Evolutionary conservation across 1,140 invertebrate species (phyloP), one percentile per base, ranked within the genome.

Genomic region (Vollenhovia emeryi): DNA sequence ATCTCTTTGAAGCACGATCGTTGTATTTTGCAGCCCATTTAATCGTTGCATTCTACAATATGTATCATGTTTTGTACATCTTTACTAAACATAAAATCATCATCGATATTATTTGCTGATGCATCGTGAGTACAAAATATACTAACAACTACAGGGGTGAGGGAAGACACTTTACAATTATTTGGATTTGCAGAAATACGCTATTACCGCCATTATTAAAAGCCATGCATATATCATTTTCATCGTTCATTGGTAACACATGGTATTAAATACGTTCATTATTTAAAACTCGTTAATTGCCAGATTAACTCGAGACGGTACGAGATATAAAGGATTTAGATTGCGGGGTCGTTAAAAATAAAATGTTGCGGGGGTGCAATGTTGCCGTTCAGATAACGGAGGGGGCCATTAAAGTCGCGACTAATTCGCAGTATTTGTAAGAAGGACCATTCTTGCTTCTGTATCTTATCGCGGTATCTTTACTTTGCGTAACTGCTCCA

Each of bases 351-450:
- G n/a, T 57, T 57, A 45, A 73, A 73, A 73, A 82, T 73, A 82
- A 82, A 82, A 82, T 68, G 66, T 73, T 79, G 15, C 30, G 13
- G 36, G n/a, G 8, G 11, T 24, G 21, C 36, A 33, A 24, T 57
- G 78, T n/a, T 36, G 13, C 33, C 57, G 57, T 84, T 84, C 15
- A 55, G 71, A 84, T 84, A 84, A 76, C 45, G 36, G 24, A 48
- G 13, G 24, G 60, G 13, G n/a, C 43, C 43, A 84, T 82, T 82
- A 82, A 82, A 82, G 36, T 36, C 30, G 80, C 80, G 57, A 76
- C 43, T 84, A 84, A 76, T 84, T 84, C 71, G 40, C 45, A 43
- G 71, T 50, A 62, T 84, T 84, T 76, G 55, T 48, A 84, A 62
- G 59, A n/a, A 76, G 30, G n/a, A 30, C 52, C 40, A 73, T 48